Percentiles rank a stretch among this genome's conserved stretches.
Evolutionary conservation across 2,797 vertebrate genomes (phyloP).

Genomic region (Tamandua tetradactyla): DNA sequence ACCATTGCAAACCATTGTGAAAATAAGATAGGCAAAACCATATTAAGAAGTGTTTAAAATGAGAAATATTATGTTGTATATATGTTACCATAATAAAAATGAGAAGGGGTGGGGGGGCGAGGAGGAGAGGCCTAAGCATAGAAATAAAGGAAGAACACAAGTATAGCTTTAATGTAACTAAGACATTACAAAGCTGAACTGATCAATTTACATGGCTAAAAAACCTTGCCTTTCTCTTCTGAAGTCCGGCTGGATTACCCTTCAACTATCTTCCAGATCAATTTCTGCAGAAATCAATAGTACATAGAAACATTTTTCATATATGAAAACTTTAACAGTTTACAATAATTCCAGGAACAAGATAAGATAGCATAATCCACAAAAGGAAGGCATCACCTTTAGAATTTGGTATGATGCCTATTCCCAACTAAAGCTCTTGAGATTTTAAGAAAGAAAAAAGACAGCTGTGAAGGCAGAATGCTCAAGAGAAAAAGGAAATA

Average conservation of each 20-base stretch:
- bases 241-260: neutral
- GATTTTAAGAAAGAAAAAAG: neutral
- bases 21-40: too few relatives aligned
- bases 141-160: neutral
- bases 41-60: too few relatives aligned
- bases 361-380: neutral
- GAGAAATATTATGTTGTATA: too few relatives aligned
- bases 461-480: neutral
- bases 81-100: too few relatives aligned
- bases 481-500: neutral
- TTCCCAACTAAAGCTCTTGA: neutral
- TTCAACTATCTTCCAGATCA: constrained; percentile 13
- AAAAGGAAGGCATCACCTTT: neutral
- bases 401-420: constrained; percentile 18
- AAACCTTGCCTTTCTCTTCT: constrained; percentile 26
- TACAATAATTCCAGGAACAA: neutral
- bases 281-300: neutral
- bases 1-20: too few relatives aligned
- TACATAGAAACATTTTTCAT: neutral
- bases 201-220: neutral
- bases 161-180: neutral
- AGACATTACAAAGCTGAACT: neutral
- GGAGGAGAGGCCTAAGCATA: neutral
- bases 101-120: too few relatives aligned
- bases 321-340: neutral